Evolutionary conservation across 2,797 vertebrate species (phyloP), one percentile per base, ranked within the genome.

Genomic region (Anas capensis): DNA sequence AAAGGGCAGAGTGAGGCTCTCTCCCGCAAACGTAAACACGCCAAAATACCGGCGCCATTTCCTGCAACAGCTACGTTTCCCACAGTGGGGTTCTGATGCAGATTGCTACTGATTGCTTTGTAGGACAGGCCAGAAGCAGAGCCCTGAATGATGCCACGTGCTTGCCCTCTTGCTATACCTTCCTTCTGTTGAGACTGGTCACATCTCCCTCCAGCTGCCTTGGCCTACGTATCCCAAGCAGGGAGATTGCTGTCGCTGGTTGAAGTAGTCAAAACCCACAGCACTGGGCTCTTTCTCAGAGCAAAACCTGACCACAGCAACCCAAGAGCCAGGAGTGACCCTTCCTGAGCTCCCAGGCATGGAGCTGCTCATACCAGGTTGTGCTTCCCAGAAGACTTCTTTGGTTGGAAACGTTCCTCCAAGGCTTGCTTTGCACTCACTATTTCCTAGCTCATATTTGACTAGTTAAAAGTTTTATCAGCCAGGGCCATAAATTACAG

Each of bases 381-480:
- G 38, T 65, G n/a, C 46, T 80, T 77, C 62, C 31, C 88, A 81
- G 48, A 80, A 89, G 64, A 79, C 53, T 76, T 54, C 53, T 76
- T 54, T 49, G n/a, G 46, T 26, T 86, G 84, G 33, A 36, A 87
- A 70, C 7, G 1, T 51, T 96, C n/a, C 85, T 92, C 33, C 29
- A 82, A 81, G 44, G 44, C 42, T 95, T 3, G 0, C 34, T 93
- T 90, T 64, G 40, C 54, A 88, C 90, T 92, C 7, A 3, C 38
- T 81, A 11, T 72, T 97, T 95, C 49, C 62, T 76, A 93, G 71
- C 82, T 96, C 49, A 81, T 90, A 92, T 91, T 84, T 95, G 92
- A 95, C 94, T 95, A 92, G 84, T 75, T 93, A 95, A 90, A 95
- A 96, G 78, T 94, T 97, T 96, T 96, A 96, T 95, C 93, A 94